These are phyloP conservation scores for Caenorhabditis japonica DNA, from an alignment of 2,888 invertebrate genomes.

Conservation along the genomic window DNA sequence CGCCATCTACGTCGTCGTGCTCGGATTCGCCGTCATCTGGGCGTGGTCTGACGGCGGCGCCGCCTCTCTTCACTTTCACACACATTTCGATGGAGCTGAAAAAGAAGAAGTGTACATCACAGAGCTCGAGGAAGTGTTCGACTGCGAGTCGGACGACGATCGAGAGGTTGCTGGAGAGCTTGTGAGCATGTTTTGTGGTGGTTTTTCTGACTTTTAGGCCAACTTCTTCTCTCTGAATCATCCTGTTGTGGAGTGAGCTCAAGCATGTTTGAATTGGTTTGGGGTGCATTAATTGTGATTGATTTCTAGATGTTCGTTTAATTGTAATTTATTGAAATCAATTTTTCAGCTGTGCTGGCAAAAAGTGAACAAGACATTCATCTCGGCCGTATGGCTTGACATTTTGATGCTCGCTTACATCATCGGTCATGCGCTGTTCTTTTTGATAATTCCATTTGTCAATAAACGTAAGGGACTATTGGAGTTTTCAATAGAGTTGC, in stretches of 20 bases:
- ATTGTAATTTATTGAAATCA: too few relatives aligned
- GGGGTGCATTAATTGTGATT: too few relatives aligned
- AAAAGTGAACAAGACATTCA: slow-evolving; percentile 55
- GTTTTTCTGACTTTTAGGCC: slow-evolving; percentile 41
- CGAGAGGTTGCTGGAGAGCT: slow-evolving; percentile 58
- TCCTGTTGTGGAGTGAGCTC: not conserved
- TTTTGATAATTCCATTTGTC: slow-evolving; percentile 61
- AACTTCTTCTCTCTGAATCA: not conserved
- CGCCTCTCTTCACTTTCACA: slow-evolving; percentile 58
- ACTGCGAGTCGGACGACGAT: slow-evolving; percentile 63
- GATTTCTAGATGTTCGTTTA: too few relatives aligned
- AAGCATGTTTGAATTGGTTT: too few relatives aligned
- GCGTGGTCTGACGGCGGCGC: slow-evolving; percentile 59
- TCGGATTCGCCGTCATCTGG: slow-evolving; percentile 54
- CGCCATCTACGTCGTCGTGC: slow-evolving; percentile 49
- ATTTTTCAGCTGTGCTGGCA: slow-evolving; percentile 59
- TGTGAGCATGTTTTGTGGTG: slow-evolving; percentile 62
- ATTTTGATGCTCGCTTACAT: slow-evolving; percentile 54
- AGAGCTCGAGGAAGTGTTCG: slow-evolving; percentile 52
- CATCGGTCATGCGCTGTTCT: slow-evolving; percentile 54
- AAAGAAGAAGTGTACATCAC: slow-evolving; percentile 61
- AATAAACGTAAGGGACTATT: slow-evolving; percentile 52
- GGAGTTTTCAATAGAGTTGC: too few relatives aligned
- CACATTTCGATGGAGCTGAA: slow-evolving; percentile 64
- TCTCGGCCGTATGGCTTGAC: slow-evolving; percentile 59